Evolutionary conservation across 2,797 vertebrate genomes (phyloP).

Genomic region (Hafferia zeledoni): DNA sequence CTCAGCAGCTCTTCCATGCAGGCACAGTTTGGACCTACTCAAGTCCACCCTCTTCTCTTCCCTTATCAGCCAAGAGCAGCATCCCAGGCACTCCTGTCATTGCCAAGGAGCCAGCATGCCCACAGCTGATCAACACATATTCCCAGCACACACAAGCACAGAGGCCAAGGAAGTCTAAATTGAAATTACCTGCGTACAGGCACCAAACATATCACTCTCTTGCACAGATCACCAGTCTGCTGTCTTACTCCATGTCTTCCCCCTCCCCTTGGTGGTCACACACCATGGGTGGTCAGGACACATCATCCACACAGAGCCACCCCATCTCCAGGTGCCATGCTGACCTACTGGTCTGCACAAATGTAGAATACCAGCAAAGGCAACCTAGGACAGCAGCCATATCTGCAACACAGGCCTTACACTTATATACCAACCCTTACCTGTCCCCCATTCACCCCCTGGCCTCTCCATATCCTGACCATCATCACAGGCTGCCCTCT

Average conservation of each 20-base stretch:
- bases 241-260: not conserved
- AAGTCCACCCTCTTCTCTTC: not conserved
- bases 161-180: not conserved
- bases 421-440: not conserved
- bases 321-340: not conserved
- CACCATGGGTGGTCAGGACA: not conserved
- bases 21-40: not conserved
- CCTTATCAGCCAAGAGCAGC: not conserved
- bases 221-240: not conserved
- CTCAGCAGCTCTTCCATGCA: not conserved
- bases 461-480: not conserved
- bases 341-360: not conserved
- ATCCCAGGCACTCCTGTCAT: not conserved
- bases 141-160: not conserved
- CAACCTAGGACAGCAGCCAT: not conserved
- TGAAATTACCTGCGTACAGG: not conserved
- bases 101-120: not conserved
- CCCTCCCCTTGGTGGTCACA: not conserved
- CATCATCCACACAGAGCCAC: not conserved
- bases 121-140: not conserved
- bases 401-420: not conserved
- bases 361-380: not conserved
- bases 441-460: not conserved
- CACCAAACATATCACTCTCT: not conserved
- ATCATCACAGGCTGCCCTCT: not conserved